Evolutionary conservation across 2,113 vertebrate species (phyloP).

Genomic region (Mormyrus lacerda): DNA sequence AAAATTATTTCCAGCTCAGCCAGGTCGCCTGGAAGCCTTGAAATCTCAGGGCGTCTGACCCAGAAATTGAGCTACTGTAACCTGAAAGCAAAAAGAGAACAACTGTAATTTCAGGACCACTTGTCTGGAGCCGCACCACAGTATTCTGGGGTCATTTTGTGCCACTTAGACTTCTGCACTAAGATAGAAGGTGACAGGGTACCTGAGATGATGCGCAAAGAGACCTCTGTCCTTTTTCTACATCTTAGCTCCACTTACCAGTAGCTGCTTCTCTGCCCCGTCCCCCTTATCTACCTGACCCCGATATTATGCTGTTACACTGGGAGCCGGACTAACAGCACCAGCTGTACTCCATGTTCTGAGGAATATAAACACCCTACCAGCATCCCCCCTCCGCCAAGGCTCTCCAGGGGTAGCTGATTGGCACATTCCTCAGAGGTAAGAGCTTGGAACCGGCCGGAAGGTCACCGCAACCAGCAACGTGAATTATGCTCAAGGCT

Average conservation of each 20-base stretch:
- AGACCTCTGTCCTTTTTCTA: background rate
- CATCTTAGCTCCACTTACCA: background rate
- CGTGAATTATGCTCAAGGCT: background rate
- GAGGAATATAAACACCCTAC: background rate
- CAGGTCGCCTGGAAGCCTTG: background rate
- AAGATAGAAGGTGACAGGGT: background rate
- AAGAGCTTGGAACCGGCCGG: background rate
- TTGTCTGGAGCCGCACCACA: background rate
- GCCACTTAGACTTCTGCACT: background rate
- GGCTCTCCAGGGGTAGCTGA: background rate
- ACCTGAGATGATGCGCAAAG: background rate
- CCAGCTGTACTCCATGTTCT: background rate
- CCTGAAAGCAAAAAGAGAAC: background rate
- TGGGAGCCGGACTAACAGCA: background rate
- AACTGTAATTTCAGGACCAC: background rate
- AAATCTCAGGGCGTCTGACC: background rate
- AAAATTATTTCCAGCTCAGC: background rate
- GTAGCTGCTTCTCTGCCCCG: background rate
- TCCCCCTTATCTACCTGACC: background rate
- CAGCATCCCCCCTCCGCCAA: background rate
- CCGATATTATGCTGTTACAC: background rate
- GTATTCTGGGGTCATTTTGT: background rate
- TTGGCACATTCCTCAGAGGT: background rate
- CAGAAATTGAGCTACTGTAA: conserved; percentile 5
- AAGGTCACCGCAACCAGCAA: background rate